Conservation (phyloP, 2,797 vertebrate species). For the Sus cebifrons region DNA sequence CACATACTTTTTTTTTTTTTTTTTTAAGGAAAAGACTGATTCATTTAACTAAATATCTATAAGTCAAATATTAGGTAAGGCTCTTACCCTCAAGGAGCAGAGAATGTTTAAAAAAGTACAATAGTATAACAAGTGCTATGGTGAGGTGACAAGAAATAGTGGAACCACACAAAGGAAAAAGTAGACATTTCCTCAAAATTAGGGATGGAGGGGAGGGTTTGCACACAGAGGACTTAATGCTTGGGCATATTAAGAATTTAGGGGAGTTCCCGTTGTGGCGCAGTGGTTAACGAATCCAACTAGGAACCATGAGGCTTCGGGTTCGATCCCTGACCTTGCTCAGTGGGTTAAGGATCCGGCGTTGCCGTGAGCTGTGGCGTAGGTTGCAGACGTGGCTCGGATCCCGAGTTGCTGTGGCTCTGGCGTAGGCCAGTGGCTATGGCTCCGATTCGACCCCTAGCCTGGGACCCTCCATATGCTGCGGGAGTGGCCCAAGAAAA, state of each 20-base stretch:
- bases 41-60: constrained; percentile 10
- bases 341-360: too few species aligned
- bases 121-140: not conserved
- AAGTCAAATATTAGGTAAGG: constrained; percentile 19
- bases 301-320: too few species aligned
- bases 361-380: too few species aligned
- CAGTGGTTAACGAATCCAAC: too few species aligned
- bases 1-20: not conserved
- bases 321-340: too few species aligned
- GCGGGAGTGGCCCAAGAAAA: too few species aligned
- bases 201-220: not conserved
- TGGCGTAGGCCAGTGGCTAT: too few species aligned
- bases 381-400: too few species aligned
- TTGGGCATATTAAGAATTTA: constrained; percentile 8
- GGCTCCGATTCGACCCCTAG: too few species aligned
- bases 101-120: not conserved
- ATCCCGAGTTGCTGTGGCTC: too few species aligned
- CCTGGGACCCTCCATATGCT: too few species aligned
- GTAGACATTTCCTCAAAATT: constrained; percentile 30
- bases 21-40: not conserved
- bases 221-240: not conserved
- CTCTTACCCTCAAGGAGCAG: not conserved
- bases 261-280: not conserved
- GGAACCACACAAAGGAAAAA: constrained; percentile 22
- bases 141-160: not conserved